Percentiles rank a stretch among this genome's conserved stretches.
Conservation (phyloP, 2,888 invertebrate species). For the Melanchra persicariae region DNA sequence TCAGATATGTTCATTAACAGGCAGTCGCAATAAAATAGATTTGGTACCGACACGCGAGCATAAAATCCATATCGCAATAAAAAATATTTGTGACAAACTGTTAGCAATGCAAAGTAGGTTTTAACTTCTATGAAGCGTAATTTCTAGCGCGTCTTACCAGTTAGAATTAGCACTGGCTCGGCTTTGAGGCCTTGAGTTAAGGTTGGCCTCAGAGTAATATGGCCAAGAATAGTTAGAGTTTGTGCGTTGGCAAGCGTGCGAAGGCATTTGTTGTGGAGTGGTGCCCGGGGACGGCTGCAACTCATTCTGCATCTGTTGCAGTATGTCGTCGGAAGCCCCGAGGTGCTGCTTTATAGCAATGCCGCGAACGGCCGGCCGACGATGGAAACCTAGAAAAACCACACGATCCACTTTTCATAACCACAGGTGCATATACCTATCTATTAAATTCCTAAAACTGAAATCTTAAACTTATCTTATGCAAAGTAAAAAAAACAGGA, state of each 20-base stretch:
- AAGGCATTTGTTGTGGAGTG: slow-evolving; percentile 73
- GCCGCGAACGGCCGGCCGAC: slow-evolving; percentile 96
- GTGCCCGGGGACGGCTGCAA: slow-evolving; percentile 84
- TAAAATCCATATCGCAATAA: slow-evolving; percentile 21
- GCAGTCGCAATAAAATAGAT: slow-evolving; percentile 22
- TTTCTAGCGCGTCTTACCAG: slow-evolving; percentile 74
- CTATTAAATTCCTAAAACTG: not conserved
- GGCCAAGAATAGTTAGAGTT: slow-evolving; percentile 91
- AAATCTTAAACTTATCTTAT: not conserved
- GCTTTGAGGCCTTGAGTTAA: slow-evolving; percentile 86
- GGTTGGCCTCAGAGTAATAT: slow-evolving; percentile 92
- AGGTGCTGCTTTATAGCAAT: slow-evolving; percentile 95
- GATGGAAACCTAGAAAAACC: slow-evolving; percentile 92
- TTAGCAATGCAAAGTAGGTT: slow-evolving; percentile 12
- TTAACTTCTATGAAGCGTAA: not conserved
- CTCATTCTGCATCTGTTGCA: slow-evolving; percentile 95
- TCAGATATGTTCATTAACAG: not conserved
- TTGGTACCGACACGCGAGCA: slow-evolving; percentile 28
- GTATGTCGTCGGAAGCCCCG: slow-evolving; percentile 95
- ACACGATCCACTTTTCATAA: not conserved
- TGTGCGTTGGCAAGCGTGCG: slow-evolving; percentile 83
- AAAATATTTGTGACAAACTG: not conserved
- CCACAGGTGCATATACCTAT: not conserved
- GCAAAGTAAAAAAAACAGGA: not conserved
- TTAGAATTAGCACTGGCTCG: slow-evolving; percentile 82